These are phyloP conservation scores for Anthopleura xanthogrammica DNA, from an alignment of 92 coral and sea anemone genomes.

Conservation along the genomic window DNA sequence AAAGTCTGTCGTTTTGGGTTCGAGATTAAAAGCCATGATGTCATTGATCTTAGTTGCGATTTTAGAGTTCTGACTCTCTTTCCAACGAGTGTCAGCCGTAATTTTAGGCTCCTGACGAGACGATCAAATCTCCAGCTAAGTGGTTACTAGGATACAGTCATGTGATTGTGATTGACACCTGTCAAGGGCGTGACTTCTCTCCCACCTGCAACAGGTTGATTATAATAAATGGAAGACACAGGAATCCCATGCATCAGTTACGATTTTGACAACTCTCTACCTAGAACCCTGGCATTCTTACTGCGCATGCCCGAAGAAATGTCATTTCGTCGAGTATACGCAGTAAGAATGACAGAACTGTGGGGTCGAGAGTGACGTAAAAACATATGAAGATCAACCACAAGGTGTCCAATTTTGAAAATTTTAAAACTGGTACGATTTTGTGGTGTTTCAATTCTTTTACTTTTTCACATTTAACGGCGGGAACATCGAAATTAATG, in stretches of 20 bases:
- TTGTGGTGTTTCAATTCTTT: no score
- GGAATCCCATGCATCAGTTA: background rate
- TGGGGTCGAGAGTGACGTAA: no score
- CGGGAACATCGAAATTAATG: no score
- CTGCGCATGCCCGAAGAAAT: no score
- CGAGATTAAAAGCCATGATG: slow-evolving; percentile 33
- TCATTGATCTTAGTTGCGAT: slow-evolving; percentile 33
- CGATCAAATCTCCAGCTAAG: background rate
- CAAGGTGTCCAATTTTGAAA: no score
- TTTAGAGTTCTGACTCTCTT: slow-evolving; percentile 43
- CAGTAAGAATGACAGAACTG: no score
- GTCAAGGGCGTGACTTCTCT: background rate
- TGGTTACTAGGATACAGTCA: background rate
- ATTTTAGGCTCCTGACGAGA: slow-evolving; percentile 52
- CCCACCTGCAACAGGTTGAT: slow-evolving; percentile 13
- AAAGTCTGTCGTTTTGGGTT: slow-evolving; percentile 1
- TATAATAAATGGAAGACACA: background rate
- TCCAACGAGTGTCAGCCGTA: slow-evolving; percentile 41
- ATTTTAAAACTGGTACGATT: no score
- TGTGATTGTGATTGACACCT: background rate
- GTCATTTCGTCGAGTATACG: no score
- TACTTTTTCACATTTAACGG: no score
- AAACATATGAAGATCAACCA: no score
- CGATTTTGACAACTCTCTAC: no score
- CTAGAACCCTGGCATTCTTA: background rate